Base-by-base conservation (phyloP, 1,140 invertebrate species). In the Hyposmocoma kahamanoa region DNA sequence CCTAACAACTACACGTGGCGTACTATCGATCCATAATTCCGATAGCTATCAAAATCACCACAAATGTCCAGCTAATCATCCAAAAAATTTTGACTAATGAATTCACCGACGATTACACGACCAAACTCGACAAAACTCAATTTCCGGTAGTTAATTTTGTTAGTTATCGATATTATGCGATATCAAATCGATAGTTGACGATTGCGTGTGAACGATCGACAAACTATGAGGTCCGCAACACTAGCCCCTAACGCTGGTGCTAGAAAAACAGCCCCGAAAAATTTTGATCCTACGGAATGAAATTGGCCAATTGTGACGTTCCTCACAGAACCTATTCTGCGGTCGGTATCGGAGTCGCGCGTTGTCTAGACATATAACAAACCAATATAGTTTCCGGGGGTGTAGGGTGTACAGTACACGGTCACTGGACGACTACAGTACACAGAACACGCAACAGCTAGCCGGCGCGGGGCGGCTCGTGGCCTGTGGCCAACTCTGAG, bases 191-290 rank as follows among this genome's bases (percentile, higher is more conserved):
- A n/a, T n/a, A n/a, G n/a, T n/a, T n/a, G n/a, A n/a, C n/a, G 24
- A 26, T 6, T 36, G 32, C 15, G 6, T 36, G 32, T n/a, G 10
- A 17, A 15, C 15, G 32, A 36, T 36, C 32, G 5, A 26, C 24
- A 5, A 17, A 36, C 8, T 17, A 10, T 1, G 15, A 36, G 32
- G 18, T 17, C 10, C 32, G 32, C 32, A 36, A 36, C n/a, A n/a
- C 32, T 36, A 36, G 32, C 32, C 66, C 74, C 72, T 72, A 76
- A 56, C 54, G 49, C 62, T 65, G 64, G 87, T 88, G 87, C 87
- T 88, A 88, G 87, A 88, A 88, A 87, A 88, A 88, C 87, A 87
- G 86, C 87, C 83, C 77, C 61, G 66, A 53, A 60, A 53, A 85
- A 85, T 83, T 85, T 85, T 82, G 81, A 75, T 59, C 74, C 77